Conservation (phyloP, 2,888 invertebrate genomes). For the Diplazon laetatorius region DNA sequence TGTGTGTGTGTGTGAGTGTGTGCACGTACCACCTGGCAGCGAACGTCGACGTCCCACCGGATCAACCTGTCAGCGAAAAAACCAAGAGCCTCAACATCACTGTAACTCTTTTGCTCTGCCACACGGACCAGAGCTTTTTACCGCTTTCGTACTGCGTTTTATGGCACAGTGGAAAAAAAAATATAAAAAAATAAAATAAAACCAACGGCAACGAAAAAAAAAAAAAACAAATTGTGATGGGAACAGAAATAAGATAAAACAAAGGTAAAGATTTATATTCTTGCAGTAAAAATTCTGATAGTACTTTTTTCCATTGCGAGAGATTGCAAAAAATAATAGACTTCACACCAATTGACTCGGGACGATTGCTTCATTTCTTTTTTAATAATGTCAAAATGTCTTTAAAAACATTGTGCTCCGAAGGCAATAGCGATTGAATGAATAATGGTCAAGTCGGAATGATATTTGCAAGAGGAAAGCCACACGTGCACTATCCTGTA, state of each 20-base stretch:
- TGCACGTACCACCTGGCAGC: constrained; percentile 2
- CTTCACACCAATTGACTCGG: background rate
- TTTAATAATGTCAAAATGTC: too few species aligned
- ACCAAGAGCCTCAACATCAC: constrained; percentile 32
- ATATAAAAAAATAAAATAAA: too few species aligned
- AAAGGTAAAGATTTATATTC: constrained; percentile 8
- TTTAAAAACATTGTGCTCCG: too few species aligned
- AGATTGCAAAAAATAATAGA: background rate
- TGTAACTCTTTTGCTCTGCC: constrained; percentile 26
- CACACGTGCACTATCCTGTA: too few species aligned
- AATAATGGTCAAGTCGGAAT: too few species aligned
- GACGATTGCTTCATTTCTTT: too few species aligned
- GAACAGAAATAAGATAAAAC: constrained; percentile 4
- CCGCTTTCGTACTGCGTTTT: constrained; percentile 8
- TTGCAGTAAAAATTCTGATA: background rate
- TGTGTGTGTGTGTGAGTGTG: too few species aligned
- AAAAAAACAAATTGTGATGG: background rate
- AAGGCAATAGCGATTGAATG: too few species aligned
- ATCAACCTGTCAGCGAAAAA: constrained; percentile 43
- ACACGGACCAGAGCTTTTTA: constrained; percentile 27
- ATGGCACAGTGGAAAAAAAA: background rate
- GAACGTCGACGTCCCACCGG: constrained; percentile 35
- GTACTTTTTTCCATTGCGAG: too few species aligned
- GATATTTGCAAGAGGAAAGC: too few species aligned
- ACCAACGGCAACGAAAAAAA: too few species aligned